These are phyloP conservation scores for Raphicerus campestris DNA, from an alignment of 2,113 vertebrate species.

Conservation along the genomic window DNA sequence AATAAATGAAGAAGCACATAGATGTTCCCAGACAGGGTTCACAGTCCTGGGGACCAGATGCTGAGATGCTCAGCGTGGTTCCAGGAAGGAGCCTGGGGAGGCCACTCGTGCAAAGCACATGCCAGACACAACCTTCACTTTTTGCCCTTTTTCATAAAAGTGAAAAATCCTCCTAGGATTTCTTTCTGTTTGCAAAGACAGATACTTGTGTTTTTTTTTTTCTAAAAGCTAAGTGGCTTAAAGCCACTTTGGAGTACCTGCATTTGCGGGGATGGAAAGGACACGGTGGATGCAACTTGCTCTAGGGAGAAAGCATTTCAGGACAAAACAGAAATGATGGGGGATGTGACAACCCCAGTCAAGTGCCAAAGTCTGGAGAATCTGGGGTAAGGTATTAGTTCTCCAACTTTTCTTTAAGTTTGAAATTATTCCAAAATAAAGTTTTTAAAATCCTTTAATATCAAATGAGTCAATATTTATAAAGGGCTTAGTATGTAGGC, in stretches of 20 bases:
- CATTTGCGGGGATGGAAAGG: background rate
- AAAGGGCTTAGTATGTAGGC: background rate
- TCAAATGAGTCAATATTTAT: background rate
- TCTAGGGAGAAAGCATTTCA: background rate
- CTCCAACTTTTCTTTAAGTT: background rate
- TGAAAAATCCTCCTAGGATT: background rate
- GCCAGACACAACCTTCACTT: background rate
- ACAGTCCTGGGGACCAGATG: background rate
- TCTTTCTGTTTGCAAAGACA: background rate
- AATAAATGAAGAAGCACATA: background rate
- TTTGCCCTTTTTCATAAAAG: background rate
- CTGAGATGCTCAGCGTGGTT: background rate
- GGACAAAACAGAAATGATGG: background rate
- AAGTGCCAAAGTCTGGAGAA: background rate
- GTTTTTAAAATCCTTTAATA: background rate
- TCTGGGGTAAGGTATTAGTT: background rate
- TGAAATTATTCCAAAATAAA: background rate
- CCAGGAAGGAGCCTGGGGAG: background rate
- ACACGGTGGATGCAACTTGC: background rate
- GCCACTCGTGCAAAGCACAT: background rate
- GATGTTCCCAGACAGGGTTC: background rate
- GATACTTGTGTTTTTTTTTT: background rate
- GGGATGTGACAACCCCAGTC: background rate
- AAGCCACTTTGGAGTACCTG: background rate
- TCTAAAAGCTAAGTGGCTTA: background rate